phyloP scores from a whole-genome alignment of 1,140 invertebrate genomes.

The Atta cephalotes region DNA sequence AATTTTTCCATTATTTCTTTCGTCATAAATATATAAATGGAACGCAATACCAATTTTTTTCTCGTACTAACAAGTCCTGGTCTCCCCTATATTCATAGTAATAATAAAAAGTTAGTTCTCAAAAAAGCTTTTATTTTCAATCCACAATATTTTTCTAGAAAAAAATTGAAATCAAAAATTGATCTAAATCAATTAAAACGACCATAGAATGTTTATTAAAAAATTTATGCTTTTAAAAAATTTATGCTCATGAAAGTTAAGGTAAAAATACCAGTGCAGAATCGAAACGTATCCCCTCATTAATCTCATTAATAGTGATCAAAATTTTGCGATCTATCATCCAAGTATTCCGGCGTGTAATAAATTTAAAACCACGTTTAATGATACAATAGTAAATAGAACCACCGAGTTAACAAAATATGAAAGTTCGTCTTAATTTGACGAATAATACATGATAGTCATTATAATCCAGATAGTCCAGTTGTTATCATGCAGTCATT shows the following conservation, averaged over 20 bases:
- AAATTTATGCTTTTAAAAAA: not conserved
- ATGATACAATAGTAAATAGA: constrained; percentile 21
- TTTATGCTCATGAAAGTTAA: not conserved
- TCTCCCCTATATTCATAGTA: not conserved
- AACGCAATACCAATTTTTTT: no score
- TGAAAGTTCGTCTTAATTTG: not conserved
- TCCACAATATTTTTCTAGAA: not conserved
- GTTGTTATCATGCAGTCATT: constrained; percentile 7
- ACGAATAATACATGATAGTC: not conserved
- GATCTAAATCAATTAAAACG: not conserved
- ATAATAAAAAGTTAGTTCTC: not conserved
- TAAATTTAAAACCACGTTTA: not conserved
- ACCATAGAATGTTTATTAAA: not conserved
- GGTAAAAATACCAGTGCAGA: not conserved
- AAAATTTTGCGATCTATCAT: not conserved
- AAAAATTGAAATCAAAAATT: no score
- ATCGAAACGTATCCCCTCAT: not conserved
- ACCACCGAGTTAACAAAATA: not conserved
- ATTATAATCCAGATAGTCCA: constrained; percentile 8
- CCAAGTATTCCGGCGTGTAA: not conserved
- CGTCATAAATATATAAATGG: no score
- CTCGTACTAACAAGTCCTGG: no score
- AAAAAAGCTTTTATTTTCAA: constrained; percentile 1
- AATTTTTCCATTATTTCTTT: no score
- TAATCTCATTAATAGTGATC: not conserved